phyloP scores from a whole-genome alignment of 2,888 invertebrate species.

The Zootermopsis nevadensis region DNA sequence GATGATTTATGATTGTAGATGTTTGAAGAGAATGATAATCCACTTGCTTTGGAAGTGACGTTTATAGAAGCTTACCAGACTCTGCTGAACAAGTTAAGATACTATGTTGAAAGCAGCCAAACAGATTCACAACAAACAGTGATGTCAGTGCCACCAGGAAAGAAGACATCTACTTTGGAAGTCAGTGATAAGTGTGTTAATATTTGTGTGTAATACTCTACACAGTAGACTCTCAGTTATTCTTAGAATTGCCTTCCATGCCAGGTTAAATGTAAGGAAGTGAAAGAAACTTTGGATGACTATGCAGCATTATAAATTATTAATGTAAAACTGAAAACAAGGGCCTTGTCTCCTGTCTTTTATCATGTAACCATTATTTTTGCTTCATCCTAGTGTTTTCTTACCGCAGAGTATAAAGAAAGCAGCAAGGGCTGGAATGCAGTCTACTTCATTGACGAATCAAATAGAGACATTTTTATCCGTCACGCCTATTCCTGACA shows the following conservation, averaged over 20 bases:
- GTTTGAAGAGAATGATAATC: slow-evolving; percentile 74
- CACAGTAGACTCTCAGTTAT: too few relatives aligned
- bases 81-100: slow-evolving; percentile 60
- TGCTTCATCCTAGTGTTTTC: too few relatives aligned
- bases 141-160: neutral
- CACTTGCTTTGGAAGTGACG: slow-evolving; percentile 74
- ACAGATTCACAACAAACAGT: neutral
- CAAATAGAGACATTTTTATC: slow-evolving; percentile 61
- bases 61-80: slow-evolving; percentile 70
- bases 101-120: neutral
- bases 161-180: slow-evolving; percentile 15
- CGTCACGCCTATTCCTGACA: slow-evolving; percentile 46
- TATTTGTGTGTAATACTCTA: too few relatives aligned
- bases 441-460: slow-evolving; percentile 58
- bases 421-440: slow-evolving; percentile 59
- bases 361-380: too few relatives aligned
- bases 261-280: too few relatives aligned
- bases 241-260: too few relatives aligned
- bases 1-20: slow-evolving; percentile 67
- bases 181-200: neutral
- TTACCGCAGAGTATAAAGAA: slow-evolving; percentile 58
- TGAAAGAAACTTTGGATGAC: too few relatives aligned
- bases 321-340: too few relatives aligned
- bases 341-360: too few relatives aligned
- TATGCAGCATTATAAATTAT: too few relatives aligned